Percentiles rank a stretch among this genome's conserved stretches.
Evolutionary conservation across 2,113 vertebrate genomes (phyloP).

Genomic region (Pimephales promelas): DNA sequence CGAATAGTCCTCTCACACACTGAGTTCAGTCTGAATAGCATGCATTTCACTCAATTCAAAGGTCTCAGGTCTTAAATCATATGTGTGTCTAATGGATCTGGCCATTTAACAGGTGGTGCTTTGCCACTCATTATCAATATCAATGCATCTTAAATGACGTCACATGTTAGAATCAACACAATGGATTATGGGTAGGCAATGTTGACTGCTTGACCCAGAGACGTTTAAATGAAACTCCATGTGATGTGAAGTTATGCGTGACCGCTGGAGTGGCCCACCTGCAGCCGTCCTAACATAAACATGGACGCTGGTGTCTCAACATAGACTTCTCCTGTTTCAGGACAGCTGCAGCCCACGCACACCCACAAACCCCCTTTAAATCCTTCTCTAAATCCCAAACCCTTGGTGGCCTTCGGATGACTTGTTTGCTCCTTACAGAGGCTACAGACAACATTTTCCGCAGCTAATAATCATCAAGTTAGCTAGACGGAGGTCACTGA

Average conservation of each 20-base stretch:
- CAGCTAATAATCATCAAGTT: slow-evolving; percentile 16
- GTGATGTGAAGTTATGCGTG: slow-evolving; percentile 41
- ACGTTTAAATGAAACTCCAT: slow-evolving; percentile 41
- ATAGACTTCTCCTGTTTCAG: slow-evolving; percentile 52
- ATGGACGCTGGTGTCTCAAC: slow-evolving; percentile 59
- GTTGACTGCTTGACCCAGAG: slow-evolving; percentile 17
- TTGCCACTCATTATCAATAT: slow-evolving; percentile 17
- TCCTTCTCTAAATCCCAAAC: slow-evolving; percentile 71
- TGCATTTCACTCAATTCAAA: neutral
- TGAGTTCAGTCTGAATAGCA: slow-evolving; percentile 5
- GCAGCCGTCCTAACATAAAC: slow-evolving; percentile 67
- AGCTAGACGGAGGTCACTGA: slow-evolving; percentile 7
- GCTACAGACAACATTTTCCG: slow-evolving; percentile 66
- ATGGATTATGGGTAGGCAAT: slow-evolving; percentile 10
- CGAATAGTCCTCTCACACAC: slow-evolving; percentile 11
- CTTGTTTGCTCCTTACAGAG: slow-evolving; percentile 62
- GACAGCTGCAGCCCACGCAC: slow-evolving; percentile 58
- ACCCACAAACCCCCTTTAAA: slow-evolving; percentile 71
- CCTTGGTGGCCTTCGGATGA: slow-evolving; percentile 69
- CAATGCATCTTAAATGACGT: neutral
- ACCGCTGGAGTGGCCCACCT: slow-evolving; percentile 50
- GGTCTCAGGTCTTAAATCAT: slow-evolving; percentile 21
- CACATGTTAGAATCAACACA: neutral
- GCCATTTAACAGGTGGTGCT: neutral
- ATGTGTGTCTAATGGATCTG: slow-evolving; percentile 3